These are phyloP conservation scores for Fistularia commersonii DNA, from an alignment of 2,797 vertebrate genomes.

Conservation along the genomic window DNA sequence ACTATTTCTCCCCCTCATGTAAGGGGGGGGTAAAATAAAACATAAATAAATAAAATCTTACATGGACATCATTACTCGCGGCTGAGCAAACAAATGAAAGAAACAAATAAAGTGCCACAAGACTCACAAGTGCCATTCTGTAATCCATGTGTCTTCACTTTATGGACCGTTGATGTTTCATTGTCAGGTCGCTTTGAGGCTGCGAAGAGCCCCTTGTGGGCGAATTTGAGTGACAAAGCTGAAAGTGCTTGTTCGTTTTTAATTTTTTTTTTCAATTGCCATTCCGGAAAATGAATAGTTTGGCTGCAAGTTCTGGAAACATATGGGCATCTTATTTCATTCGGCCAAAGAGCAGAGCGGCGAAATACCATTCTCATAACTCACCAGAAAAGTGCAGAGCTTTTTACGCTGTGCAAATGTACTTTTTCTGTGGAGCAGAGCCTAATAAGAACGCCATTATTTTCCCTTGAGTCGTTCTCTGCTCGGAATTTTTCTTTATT, in stretches of 20 bases:
- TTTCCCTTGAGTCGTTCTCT: not conserved
- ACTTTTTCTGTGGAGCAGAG: conserved; percentile 10
- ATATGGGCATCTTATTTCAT: conserved; percentile 31
- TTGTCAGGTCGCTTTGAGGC: conserved; percentile 36
- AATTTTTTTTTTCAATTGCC: conserved; percentile 42
- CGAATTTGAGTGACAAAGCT: conserved; percentile 54
- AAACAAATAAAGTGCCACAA: too few relatives aligned
- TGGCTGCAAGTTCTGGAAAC: conserved; percentile 33
- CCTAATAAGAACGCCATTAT: conserved; percentile 19
- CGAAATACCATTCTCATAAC: conserved; percentile 58
- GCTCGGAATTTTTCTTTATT: too few relatives aligned
- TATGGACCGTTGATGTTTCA: conserved; percentile 32
- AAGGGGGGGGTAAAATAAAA: too few relatives aligned
- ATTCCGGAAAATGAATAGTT: conserved; percentile 42
- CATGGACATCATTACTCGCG: too few relatives aligned
- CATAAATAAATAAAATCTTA: too few relatives aligned
- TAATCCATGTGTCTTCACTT: too few relatives aligned
- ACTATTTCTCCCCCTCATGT: too few relatives aligned
- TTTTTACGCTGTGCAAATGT: conserved; percentile 12
- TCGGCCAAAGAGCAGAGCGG: conserved; percentile 19
- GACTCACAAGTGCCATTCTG: too few relatives aligned
- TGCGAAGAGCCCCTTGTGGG: conserved; percentile 37
- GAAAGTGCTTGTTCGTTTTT: conserved; percentile 40
- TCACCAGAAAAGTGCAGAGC: conserved; percentile 57
- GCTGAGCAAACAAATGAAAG: too few relatives aligned